phyloP scores from a whole-genome alignment of 1,140 invertebrate species.

The Drosophila ohnishii region DNA sequence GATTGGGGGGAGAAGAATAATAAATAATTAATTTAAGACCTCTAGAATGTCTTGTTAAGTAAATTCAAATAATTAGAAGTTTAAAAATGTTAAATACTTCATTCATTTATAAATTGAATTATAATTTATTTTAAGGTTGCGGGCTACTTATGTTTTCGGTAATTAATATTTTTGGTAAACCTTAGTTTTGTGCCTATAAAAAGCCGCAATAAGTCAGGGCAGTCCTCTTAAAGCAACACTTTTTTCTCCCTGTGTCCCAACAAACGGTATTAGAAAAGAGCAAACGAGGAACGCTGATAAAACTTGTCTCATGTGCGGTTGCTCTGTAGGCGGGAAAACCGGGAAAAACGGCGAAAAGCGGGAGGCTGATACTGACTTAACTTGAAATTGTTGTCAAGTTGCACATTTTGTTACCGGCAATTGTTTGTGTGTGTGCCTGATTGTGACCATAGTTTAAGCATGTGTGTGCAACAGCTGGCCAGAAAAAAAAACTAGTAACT shows the following conservation, averaged over 20 bases:
- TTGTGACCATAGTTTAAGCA: constrained; percentile 6
- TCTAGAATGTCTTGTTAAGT: too few species aligned
- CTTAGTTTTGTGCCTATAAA: too few species aligned
- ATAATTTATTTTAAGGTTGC: not conserved
- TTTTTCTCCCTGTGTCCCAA: constrained; percentile 13
- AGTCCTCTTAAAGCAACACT: too few species aligned
- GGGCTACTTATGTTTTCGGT: not conserved
- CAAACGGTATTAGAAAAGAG: constrained; percentile 60
- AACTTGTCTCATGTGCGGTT: constrained; percentile 60
- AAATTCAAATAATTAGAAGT: not conserved
- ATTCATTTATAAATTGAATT: too few species aligned
- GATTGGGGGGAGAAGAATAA: too few species aligned
- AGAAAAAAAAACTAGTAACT: constrained; percentile 11
- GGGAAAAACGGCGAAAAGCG: not conserved
- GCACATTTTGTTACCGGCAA: constrained; percentile 24
- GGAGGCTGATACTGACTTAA: constrained; percentile 31
- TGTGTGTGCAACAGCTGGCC: constrained; percentile 40
- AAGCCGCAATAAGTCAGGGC: too few species aligned
- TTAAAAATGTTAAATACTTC: too few species aligned
- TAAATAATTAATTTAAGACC: too few species aligned
- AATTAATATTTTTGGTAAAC: too few species aligned
- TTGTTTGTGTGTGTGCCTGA: constrained; percentile 6
- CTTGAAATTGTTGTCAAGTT: constrained; percentile 52
- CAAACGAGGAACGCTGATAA: constrained; percentile 64
- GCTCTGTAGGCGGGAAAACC: constrained; percentile 4